These are phyloP conservation scores for Phrynocephalus vlangalii DNA, from an alignment of 2,797 vertebrate genomes.

Conservation along the genomic window DNA sequence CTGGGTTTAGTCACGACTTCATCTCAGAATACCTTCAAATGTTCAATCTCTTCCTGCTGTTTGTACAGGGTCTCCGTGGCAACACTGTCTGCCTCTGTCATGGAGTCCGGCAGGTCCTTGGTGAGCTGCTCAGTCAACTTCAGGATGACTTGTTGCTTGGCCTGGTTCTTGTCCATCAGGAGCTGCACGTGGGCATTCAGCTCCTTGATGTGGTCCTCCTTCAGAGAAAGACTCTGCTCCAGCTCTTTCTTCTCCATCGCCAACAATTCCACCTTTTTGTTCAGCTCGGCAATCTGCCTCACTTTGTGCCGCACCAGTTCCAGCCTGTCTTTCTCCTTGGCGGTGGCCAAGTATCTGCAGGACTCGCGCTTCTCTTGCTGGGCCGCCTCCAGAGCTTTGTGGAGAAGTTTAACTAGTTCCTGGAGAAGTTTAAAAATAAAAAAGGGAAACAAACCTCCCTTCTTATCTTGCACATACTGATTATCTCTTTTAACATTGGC, in stretches of 20 bases:
- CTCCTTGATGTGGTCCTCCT: conserved; percentile 79
- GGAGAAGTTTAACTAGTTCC: conserved; percentile 92
- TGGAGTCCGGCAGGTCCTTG: conserved; percentile 61
- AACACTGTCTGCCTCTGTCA: conserved; percentile 26
- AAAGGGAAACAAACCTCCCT: conserved; percentile 18
- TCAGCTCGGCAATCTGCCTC: conserved; percentile 83
- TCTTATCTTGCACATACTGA: background rate
- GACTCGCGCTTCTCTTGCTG: conserved; percentile 91
- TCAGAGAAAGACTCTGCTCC: conserved; percentile 73
- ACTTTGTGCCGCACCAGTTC: conserved; percentile 91
- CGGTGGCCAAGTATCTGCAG: conserved; percentile 81
- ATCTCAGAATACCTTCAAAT: conserved; percentile 85
- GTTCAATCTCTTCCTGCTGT: conserved; percentile 83
- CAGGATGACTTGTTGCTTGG: conserved; percentile 90
- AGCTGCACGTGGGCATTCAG: conserved; percentile 80
- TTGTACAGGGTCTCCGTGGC: conserved; percentile 73
- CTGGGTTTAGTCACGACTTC: background rate
- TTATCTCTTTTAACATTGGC: background rate
- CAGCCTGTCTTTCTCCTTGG: conserved; percentile 86
- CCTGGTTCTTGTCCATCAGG: conserved; percentile 87
- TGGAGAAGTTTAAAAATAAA: conserved; percentile 56
- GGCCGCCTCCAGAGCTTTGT: conserved; percentile 90
- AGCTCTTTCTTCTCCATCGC: conserved; percentile 78
- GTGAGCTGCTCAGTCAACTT: conserved; percentile 87
- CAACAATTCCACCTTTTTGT: conserved; percentile 75